phyloP scores from a whole-genome alignment of 1,140 invertebrate genomes.

The Stegodyphus dumicola region DNA sequence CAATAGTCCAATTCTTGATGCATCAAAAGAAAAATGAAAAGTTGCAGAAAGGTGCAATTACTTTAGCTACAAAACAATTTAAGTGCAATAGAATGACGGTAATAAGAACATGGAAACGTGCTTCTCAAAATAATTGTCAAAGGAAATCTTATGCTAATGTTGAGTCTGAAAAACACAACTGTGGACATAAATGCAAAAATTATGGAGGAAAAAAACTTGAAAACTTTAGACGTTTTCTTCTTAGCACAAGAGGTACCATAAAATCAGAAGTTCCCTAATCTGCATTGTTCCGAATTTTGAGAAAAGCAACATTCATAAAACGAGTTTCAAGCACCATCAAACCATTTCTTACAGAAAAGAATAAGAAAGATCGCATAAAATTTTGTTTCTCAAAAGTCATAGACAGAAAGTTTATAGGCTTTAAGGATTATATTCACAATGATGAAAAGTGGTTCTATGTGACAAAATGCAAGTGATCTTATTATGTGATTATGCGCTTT shows the following conservation, averaged over 20 bases:
- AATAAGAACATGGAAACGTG: conserved; percentile 12
- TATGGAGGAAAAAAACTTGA: conserved; percentile 2
- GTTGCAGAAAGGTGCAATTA: not conserved
- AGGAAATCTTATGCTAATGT: not conserved
- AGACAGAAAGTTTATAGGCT: no score
- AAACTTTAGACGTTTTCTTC: not conserved
- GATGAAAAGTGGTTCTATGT: no score
- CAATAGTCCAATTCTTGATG: no score
- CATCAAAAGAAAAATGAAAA: no score
- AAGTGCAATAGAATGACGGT: not conserved
- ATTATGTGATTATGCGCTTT: no score
- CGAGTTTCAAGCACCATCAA: not conserved
- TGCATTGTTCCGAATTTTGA: not conserved
- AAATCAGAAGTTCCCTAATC: conserved; percentile 4
- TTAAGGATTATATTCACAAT: no score
- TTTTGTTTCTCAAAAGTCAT: no score
- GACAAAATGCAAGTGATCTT: no score
- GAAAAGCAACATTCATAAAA: not conserved
- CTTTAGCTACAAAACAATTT: not conserved
- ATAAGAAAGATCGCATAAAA: not conserved
- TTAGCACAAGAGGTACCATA: not conserved
- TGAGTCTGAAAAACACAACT: not conserved
- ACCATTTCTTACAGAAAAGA: not conserved
- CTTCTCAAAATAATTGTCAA: not conserved
- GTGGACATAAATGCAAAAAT: not conserved